Conservation (phyloP, 2,113 vertebrate genomes). For the Hydrolagus affinis region DNA sequence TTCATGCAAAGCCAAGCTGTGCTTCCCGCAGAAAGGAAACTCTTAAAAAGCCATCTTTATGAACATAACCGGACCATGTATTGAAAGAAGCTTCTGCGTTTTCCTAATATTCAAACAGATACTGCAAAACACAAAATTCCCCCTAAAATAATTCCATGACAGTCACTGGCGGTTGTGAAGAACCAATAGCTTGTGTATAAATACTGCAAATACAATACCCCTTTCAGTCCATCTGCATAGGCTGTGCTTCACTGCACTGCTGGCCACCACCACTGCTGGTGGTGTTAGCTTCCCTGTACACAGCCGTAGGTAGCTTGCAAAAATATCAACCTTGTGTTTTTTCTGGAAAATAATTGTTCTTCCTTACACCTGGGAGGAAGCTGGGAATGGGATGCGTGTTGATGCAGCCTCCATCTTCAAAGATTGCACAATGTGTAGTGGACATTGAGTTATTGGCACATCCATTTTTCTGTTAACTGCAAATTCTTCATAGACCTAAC, state of each 20-base stretch:
- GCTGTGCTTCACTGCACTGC: constrained; percentile 1
- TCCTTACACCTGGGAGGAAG: background rate
- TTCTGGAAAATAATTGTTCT: background rate
- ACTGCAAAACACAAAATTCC: background rate
- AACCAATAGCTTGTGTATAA: constrained; percentile 13
- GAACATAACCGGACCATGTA: background rate
- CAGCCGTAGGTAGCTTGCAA: background rate
- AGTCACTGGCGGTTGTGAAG: background rate
- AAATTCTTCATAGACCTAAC: background rate
- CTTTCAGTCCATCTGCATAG: background rate
- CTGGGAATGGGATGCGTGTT: background rate
- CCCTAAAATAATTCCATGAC: background rate
- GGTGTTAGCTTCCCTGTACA: constrained; percentile 19
- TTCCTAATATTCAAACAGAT: background rate
- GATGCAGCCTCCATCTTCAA: background rate
- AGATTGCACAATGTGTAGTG: background rate
- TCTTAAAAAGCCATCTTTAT: background rate
- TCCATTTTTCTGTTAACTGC: background rate
- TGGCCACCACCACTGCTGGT: background rate
- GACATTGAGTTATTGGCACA: no score
- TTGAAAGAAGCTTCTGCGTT: background rate
- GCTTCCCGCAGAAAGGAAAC: background rate
- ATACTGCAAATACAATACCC: background rate
- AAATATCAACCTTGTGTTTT: background rate
- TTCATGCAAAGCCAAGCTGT: background rate